These are phyloP conservation scores for Campoplex capitator DNA, from an alignment of 2,888 invertebrate genomes.

Conservation along the genomic window DNA sequence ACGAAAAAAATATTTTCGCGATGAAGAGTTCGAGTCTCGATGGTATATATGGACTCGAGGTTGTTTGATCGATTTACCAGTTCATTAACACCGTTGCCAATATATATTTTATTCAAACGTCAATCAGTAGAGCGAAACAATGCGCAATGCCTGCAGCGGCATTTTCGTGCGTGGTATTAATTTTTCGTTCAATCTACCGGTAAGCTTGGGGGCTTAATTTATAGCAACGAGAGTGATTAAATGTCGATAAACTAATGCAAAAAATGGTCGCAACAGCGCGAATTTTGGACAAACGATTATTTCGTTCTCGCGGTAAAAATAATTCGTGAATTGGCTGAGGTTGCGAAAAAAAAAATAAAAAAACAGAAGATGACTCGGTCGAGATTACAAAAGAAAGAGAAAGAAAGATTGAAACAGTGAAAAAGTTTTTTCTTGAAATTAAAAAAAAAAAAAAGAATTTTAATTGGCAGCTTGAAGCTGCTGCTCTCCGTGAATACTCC, in stretches of 20 bases:
- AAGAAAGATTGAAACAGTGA: neutral
- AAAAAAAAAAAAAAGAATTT: neutral
- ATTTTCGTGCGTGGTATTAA: neutral
- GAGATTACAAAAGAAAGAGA: too few species aligned
- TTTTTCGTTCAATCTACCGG: neutral
- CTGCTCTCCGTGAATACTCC: neutral
- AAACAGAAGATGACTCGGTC: too few species aligned
- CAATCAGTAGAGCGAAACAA: neutral
- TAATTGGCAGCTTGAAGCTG: constrained; percentile 26
- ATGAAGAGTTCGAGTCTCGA: too few species aligned
- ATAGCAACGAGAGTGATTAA: neutral
- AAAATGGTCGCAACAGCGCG: neutral
- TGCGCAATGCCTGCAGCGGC: neutral
- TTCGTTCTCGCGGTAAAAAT: neutral
- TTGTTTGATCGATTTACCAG: neutral
- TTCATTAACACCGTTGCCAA: neutral
- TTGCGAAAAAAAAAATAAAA: neutral
- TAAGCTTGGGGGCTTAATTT: neutral
- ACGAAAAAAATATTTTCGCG: too few species aligned
- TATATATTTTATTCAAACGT: constrained; percentile 4
- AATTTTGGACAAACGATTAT: neutral
- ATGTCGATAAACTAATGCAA: neutral
- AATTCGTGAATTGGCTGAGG: neutral
- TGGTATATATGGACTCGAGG: neutral
- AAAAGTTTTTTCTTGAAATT: neutral